Conservation (phyloP, 2,113 vertebrate species). For the Ginglymostoma cirratum region DNA sequence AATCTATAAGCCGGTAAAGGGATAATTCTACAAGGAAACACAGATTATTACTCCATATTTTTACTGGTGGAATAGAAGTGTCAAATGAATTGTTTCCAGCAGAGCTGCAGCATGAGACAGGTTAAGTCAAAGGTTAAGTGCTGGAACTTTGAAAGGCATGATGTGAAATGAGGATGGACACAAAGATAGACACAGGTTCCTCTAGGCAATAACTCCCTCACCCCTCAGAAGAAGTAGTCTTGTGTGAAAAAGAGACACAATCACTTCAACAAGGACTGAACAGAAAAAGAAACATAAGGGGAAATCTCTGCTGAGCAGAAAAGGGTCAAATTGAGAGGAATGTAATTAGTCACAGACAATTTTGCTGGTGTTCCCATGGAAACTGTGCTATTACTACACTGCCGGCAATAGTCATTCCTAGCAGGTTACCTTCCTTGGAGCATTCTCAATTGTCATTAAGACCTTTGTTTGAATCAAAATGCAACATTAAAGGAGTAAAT, state of each 20-base stretch:
- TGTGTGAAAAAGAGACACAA: not conserved
- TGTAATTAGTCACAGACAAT: conserved; percentile 30
- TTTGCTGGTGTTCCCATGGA: conserved; percentile 36
- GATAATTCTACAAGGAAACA: not conserved
- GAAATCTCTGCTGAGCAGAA: not conserved
- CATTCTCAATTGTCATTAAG: conserved; percentile 14
- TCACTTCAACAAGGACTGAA: not conserved
- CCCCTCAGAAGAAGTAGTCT: not conserved
- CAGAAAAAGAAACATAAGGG: not conserved
- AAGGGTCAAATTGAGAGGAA: conserved; percentile 22
- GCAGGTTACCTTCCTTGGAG: not conserved
- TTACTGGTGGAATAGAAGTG: not conserved
- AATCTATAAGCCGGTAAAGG: not conserved
- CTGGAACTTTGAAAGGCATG: not conserved
- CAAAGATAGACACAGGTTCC: not conserved
- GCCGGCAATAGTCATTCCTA: not conserved
- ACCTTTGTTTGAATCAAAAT: conserved; percentile 7
- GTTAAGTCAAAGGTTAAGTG: not conserved
- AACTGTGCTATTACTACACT: not conserved
- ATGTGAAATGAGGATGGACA: not conserved
- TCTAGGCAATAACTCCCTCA: not conserved
- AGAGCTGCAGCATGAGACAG: not conserved
- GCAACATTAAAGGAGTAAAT: conserved; percentile 1
- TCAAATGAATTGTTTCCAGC: not conserved
- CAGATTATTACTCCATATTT: not conserved